phyloP scores from a whole-genome alignment of 2,888 invertebrate species.

The Troglohyphantes excavatus region DNA sequence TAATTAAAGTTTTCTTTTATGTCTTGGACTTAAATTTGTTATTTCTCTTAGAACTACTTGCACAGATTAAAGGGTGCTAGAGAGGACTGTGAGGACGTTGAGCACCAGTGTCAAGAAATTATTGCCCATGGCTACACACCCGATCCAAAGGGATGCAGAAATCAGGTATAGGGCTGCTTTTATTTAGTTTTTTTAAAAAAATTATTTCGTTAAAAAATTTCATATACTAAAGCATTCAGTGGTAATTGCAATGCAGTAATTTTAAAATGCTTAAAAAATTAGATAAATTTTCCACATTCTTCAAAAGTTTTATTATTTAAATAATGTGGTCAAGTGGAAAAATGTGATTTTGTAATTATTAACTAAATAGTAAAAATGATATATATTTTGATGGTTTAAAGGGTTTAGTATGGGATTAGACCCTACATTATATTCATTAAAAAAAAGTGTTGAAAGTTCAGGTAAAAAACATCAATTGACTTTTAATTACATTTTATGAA shows the following conservation, averaged over 20 bases:
- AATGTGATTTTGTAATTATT: too few species aligned
- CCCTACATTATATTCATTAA: too few species aligned
- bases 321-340: too few species aligned
- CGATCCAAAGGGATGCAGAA: slow-evolving; percentile 90
- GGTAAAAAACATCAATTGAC: too few species aligned
- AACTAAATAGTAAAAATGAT: too few species aligned
- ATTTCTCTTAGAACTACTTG: slow-evolving; percentile 81
- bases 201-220: background rate
- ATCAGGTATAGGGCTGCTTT: slow-evolving; percentile 85
- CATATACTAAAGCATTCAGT: too few species aligned
- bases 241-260: background rate
- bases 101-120: slow-evolving; percentile 89
- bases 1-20: background rate
- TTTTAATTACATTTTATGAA: too few species aligned
- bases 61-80: slow-evolving; percentile 82
- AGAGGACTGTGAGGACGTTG: slow-evolving; percentile 86
- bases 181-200: background rate
- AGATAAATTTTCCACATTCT: too few species aligned
- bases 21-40: background rate
- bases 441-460: too few species aligned
- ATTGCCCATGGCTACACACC: slow-evolving; percentile 93
- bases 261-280: background rate
- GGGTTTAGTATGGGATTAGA: too few species aligned
- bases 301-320: too few species aligned
- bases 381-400: too few species aligned